Evolutionary conservation across 1,140 invertebrate species (phyloP).

Genomic region (Lasaia peninsularis): DNA sequence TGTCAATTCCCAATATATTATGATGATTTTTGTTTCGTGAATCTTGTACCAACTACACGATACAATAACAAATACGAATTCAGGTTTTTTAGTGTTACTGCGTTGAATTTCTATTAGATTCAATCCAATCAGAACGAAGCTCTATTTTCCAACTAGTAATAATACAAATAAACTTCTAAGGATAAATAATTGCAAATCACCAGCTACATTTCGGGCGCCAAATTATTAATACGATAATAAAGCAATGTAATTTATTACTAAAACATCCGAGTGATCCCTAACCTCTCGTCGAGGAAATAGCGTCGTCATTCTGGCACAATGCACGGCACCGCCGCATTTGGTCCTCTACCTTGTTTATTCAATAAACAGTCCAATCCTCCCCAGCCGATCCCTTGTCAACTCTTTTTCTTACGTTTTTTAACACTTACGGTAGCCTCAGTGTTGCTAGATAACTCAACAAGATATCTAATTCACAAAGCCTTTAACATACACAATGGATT

Average conservation of each 20-base stretch:
- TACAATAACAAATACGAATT: too few species aligned
- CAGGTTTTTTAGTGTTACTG: too few species aligned
- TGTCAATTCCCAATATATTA: too few species aligned
- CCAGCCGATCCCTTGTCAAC: constrained; percentile 31
- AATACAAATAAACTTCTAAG: too few species aligned
- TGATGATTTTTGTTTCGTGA: too few species aligned
- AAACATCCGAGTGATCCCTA: background rate
- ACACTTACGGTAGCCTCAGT: constrained; percentile 23
- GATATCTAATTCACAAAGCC: background rate
- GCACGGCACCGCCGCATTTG: constrained; percentile 13
- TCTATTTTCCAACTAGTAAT: too few species aligned
- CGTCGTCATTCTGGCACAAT: constrained; percentile 30
- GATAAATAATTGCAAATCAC: too few species aligned
- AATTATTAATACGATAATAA: background rate
- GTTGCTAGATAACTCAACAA: background rate
- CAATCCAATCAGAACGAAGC: too few species aligned
- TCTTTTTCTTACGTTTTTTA: constrained; percentile 29
- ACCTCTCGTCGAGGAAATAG: constrained; percentile 12
- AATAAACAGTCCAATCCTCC: constrained; percentile 38
- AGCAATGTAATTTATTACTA: background rate
- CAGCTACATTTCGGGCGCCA: too few species aligned
- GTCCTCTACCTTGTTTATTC: constrained; percentile 32
- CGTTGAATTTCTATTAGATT: too few species aligned
- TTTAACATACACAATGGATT: too few species aligned
- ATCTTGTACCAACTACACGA: too few species aligned